Evolutionary conservation across 23 tunicate genomes (phyloP).

Genomic region (Trididemnum nubilum): DNA sequence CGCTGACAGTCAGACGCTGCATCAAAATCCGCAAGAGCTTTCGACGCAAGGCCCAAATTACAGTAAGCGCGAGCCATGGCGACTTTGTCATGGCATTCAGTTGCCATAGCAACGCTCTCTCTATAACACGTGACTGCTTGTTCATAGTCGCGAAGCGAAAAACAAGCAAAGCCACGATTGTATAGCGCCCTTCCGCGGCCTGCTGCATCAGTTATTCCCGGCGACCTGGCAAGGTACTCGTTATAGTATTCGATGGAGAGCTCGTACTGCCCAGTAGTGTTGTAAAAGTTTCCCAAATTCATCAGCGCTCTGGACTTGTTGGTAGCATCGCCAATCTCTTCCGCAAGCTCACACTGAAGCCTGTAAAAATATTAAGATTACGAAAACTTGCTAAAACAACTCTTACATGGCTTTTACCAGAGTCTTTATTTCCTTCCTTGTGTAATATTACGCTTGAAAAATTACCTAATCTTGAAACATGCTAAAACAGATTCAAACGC

Average conservation of each 20-base stretch:
- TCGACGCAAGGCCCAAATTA: conserved; percentile 73
- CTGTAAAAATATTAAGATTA: conserved; percentile 18
- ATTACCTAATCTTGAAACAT: conserved; percentile 20
- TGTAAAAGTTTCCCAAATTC: conserved; percentile 80
- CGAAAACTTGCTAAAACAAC: background rate
- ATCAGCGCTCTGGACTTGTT: conserved; percentile 71
- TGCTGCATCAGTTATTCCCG: conserved; percentile 7
- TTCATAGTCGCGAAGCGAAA: conserved; percentile 40
- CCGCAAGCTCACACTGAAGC: conserved; percentile 53
- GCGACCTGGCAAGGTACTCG: conserved; percentile 38
- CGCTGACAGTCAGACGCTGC: conserved; percentile 69
- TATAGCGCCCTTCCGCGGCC: conserved; percentile 77
- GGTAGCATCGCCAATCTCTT: conserved; percentile 31
- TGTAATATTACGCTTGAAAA: conserved; percentile 64
- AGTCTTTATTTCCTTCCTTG: too few species aligned
- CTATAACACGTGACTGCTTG: conserved; percentile 58
- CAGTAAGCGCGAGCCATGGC: conserved; percentile 84
- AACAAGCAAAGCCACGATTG: conserved; percentile 81
- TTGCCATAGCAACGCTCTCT: conserved; percentile 48
- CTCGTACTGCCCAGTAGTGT: conserved; percentile 30
- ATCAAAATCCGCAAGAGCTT: conserved; percentile 39
- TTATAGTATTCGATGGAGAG: conserved; percentile 57
- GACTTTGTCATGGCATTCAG: conserved; percentile 38
- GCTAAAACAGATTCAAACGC: too few species aligned
- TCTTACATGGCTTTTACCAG: background rate